Base-by-base conservation (phyloP, 2,797 vertebrate genomes). In the Champsocephalus gunnari region DNA sequence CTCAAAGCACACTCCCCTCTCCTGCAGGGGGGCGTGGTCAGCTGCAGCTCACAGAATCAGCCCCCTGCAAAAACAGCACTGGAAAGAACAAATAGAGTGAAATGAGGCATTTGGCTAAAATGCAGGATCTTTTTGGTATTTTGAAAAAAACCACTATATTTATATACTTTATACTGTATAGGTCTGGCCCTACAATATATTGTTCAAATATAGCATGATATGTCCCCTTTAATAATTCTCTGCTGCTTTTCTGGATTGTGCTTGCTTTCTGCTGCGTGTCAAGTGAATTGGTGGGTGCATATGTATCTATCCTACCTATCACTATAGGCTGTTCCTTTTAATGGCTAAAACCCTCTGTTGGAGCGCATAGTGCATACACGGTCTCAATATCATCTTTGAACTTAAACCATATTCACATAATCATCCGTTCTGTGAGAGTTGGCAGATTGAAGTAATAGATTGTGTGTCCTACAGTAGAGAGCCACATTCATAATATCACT, bases 371-470 rank as follows among this genome's bases (percentile, higher is more conserved):
- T 16, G n/a, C 13, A 59, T 19, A 19, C 55, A 49, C 45, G 55
- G 65, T 66, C 32, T 54, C 61, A 21, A 5, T 56, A 17, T 56
- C n/a, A 51, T 12, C 57, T 10, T 9, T 60, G 8, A n/a, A 21
- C 56, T 48, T 61, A 9, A 2, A 21, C n/a, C 34, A 8, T 19
- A 19, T 71, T 50, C 48, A 50, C 48, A 41, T 21, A 41, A 63
- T 64, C 24, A 62, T 54, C 51, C 0, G 1, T 9, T 12, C 17
- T 51, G 24, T 56, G 53, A 41, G 19, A 50, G 48, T 10, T 54
- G 24, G 58, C 53, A 51, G 48, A 59, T 57, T 62, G 21, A 44
- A 47, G 62, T 62, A 53, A 69, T 12, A 57, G 51, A 66, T 21
- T 66, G 49, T 53, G 53, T 67, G 53, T 6, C 24, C 24, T 24